Percentiles rank a stretch among this genome's conserved stretches.
These are phyloP conservation scores for Cetoscarus ocellatus DNA, from an alignment of 2,797 vertebrate species.

Conservation along the genomic window DNA sequence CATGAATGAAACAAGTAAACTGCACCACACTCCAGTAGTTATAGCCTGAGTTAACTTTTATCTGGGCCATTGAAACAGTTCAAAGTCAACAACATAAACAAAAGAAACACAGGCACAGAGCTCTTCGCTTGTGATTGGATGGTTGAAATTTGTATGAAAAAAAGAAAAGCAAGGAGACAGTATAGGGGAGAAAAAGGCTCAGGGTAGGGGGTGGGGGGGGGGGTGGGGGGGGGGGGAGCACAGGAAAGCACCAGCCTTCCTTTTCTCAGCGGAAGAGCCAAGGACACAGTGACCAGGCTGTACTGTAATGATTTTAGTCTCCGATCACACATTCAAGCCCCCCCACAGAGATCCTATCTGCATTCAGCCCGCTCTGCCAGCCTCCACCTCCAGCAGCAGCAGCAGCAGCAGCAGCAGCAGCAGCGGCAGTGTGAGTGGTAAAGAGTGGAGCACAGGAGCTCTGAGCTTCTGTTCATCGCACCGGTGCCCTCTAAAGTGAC, in stretches of 20 bases:
- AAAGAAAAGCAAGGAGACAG: neutral
- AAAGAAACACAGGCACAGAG: no score
- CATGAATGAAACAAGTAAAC: no score
- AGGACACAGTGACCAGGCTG: conserved; percentile 84
- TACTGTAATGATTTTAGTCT: conserved; percentile 87
- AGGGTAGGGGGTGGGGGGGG: neutral
- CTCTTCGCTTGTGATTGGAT: conserved; percentile 3
- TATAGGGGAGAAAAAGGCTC: conserved; percentile 30
- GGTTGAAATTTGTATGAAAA: conserved; percentile 7
- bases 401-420: conserved; percentile 23
- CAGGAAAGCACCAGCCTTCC: conserved; percentile 55
- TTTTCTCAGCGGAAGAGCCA: conserved; percentile 79
- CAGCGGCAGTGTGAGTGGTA: conserved; percentile 5
- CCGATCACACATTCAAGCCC: conserved; percentile 81
- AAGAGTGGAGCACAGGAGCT: conserved; percentile 26
- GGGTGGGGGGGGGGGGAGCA: conserved; percentile 12
- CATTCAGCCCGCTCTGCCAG: conserved; percentile 73
- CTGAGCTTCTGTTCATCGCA: conserved; percentile 26
- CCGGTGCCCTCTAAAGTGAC: conserved; percentile 21
- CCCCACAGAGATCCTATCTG: conserved; percentile 82
- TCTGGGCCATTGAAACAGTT: no score
- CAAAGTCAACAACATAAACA: no score
- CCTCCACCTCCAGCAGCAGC: conserved; percentile 57
- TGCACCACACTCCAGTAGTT: no score
- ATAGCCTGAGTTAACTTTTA: no score